phyloP scores from a whole-genome alignment of 92 coral and sea anemone species.

The Parazoanthus swiftii region DNA sequence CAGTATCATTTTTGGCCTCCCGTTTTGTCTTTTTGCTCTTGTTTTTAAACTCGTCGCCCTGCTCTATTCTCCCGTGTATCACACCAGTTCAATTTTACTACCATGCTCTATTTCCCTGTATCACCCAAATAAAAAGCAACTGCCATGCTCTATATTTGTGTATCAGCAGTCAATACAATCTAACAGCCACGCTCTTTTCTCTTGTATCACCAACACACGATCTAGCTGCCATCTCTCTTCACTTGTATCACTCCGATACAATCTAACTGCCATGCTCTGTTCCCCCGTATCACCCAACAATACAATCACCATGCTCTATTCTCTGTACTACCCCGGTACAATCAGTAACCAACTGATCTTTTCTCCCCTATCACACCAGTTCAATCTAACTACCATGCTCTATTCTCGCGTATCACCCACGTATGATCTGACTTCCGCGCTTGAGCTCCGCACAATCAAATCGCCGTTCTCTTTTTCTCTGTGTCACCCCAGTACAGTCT shows the following conservation, averaged over 20 bases:
- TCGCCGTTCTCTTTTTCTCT: background rate
- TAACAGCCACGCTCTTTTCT: background rate
- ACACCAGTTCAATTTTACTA: conserved; percentile 60
- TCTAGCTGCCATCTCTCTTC: background rate
- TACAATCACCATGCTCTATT: no score
- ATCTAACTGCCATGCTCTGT: conserved; percentile 4
- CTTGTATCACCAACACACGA: background rate
- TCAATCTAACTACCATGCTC: conserved; percentile 42
- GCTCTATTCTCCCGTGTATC: conserved; percentile 34
- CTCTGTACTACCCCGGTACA: no score
- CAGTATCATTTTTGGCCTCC: no score
- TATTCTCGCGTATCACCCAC: background rate
- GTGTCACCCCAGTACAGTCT: background rate
- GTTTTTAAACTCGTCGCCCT: background rate
- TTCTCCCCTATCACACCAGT: conserved; percentile 56
- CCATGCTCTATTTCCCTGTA: background rate
- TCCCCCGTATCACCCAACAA: background rate
- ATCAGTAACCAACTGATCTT: background rate
- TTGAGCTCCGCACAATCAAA: background rate
- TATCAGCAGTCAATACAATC: background rate
- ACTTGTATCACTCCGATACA: conserved; percentile 66
- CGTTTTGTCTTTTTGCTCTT: no score
- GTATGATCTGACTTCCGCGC: background rate
- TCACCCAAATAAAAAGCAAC: background rate
- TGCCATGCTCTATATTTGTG: background rate